Conservation (phyloP, 2,888 invertebrate species). For the Laothoe populi region DNA sequence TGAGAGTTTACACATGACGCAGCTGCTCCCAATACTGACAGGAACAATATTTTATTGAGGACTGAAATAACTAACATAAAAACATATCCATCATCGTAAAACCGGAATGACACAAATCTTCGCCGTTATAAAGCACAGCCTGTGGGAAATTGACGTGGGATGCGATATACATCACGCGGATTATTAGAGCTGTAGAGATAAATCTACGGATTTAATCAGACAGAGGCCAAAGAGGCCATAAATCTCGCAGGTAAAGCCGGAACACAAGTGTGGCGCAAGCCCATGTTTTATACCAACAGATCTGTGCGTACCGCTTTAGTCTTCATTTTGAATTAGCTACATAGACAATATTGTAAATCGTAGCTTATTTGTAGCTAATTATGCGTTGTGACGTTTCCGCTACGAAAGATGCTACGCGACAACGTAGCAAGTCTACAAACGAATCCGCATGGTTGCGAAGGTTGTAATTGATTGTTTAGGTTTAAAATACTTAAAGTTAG, state of each 20-base stretch:
- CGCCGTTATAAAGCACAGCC: slow-evolving; percentile 13
- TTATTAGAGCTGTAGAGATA: slow-evolving; percentile 27
- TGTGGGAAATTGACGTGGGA: slow-evolving; percentile 23
- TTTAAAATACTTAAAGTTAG: no score
- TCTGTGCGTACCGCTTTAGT: not conserved
- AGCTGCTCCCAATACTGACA: not conserved
- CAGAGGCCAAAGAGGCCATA: slow-evolving; percentile 24
- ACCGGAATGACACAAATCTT: slow-evolving; percentile 17
- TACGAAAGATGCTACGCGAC: slow-evolving; percentile 3
- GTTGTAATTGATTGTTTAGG: no score
- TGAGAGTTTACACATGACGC: not conserved
- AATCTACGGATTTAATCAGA: slow-evolving; percentile 29
- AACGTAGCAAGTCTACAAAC: not conserved
- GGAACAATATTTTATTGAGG: not conserved
- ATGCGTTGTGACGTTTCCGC: not conserved
- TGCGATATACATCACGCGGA: slow-evolving; percentile 28
- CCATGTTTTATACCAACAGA: slow-evolving; percentile 9
- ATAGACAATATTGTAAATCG: not conserved
- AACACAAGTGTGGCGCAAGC: slow-evolving; percentile 11
- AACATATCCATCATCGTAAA: slow-evolving; percentile 14
- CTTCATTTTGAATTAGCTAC: not conserved
- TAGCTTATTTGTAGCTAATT: not conserved
- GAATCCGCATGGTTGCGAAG: no score
- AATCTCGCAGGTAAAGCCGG: slow-evolving; percentile 27
- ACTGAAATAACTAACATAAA: slow-evolving; percentile 9